These are phyloP conservation scores for Prinia subflava DNA, from an alignment of 2,113 vertebrate species.

Conservation along the genomic window DNA sequence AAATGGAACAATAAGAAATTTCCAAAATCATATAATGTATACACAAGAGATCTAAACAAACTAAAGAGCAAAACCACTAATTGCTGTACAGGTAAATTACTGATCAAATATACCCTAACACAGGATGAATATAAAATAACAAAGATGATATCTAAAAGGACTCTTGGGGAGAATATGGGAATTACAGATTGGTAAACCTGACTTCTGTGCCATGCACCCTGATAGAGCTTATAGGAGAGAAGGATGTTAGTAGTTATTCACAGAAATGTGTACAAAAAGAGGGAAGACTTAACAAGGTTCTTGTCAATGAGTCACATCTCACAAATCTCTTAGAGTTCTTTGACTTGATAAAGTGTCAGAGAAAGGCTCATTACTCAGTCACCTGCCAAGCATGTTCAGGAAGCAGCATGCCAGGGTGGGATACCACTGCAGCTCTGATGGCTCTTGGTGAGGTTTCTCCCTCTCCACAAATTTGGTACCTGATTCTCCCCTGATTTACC, in stretches of 20 bases:
- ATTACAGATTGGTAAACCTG: background rate
- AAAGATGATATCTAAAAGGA: background rate
- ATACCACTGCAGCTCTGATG: background rate
- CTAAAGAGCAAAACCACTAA: background rate
- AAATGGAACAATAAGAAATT: background rate
- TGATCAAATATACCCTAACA: background rate
- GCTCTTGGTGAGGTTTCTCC: background rate
- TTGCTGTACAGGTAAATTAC: background rate
- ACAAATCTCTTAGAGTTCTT: background rate
- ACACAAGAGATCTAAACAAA: background rate
- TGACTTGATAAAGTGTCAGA: background rate
- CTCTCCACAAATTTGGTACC: background rate
- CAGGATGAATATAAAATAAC: background rate
- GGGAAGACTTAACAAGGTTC: background rate
- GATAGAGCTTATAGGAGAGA: background rate
- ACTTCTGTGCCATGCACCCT: background rate
- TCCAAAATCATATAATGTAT: background rate
- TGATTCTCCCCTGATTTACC: background rate
- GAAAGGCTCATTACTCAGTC: background rate
- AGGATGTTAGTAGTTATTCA: background rate
- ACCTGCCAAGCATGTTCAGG: background rate
- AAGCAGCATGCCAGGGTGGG: background rate
- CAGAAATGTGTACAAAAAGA: background rate
- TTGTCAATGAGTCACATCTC: background rate
- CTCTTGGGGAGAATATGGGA: background rate